These are phyloP conservation scores for Python bivittatus DNA, from an alignment of 2,113 vertebrate species.

Conservation along the genomic window DNA sequence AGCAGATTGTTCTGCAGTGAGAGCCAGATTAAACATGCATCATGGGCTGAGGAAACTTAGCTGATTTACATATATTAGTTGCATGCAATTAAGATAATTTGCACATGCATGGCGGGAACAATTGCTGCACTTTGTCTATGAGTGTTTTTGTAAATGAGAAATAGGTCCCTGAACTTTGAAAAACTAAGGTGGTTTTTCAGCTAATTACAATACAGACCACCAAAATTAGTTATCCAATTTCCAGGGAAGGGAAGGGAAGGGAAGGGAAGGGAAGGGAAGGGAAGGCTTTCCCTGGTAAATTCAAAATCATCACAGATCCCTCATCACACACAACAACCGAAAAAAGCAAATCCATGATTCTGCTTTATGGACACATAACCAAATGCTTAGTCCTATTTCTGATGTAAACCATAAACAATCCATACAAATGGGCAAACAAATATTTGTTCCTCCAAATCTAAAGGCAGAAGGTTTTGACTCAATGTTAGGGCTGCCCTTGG, in stretches of 20 bases:
- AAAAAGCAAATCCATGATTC: no score
- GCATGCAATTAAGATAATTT: conserved; percentile 16
- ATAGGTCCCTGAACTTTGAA: neutral
- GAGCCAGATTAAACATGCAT: neutral
- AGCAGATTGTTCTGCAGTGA: conserved; percentile 1
- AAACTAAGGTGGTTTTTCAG: neutral
- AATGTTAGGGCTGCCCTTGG: no score
- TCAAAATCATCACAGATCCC: neutral
- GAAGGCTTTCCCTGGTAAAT: neutral
- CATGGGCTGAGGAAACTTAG: neutral
- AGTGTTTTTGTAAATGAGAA: neutral
- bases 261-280: neutral
- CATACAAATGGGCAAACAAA: neutral
- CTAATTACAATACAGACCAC: neutral
- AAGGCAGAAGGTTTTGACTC: neutral
- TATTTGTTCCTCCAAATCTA: neutral
- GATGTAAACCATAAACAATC: neutral
- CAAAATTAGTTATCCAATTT: neutral
- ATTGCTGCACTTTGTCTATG: neutral
- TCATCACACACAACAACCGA: neutral
- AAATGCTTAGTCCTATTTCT: neutral
- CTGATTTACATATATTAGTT: conserved; percentile 25
- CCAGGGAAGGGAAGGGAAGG: neutral
- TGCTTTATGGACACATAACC: neutral
- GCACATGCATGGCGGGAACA: neutral